Evolutionary conservation across 2,113 vertebrate species (phyloP), one percentile per base, ranked within the genome.

Genomic region (Misgurnus anguillicaudatus): DNA sequence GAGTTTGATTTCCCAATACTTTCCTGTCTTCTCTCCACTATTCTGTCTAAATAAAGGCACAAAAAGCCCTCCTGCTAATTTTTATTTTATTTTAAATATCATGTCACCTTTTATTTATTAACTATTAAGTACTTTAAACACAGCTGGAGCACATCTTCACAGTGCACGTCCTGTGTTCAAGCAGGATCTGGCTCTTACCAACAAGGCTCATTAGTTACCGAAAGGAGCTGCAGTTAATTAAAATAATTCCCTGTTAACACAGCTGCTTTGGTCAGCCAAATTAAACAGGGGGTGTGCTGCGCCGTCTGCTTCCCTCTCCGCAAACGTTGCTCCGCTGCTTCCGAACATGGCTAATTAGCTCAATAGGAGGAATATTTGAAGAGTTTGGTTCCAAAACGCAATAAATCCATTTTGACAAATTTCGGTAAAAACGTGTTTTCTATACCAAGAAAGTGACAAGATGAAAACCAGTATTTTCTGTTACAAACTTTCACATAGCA

Each of bases 191-290:
- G 76, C 86, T 78, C 81, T 68, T 87, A 87, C 89, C 89, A 86
- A 84, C 86, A 6, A 13, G 84, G 83, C 87, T 91, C 90, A 87
- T 94, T 92, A 91, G 87, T 87, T 86, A 80, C 80, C 87, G 87
- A 80, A 80, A 63, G 55, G 75, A 83, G 79, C 68, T 85, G 75
- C 80, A 75, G 84, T 86, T 90, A 92, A 89, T 94, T 92, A 93
- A 90, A 87, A 89, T 86, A 80, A 84, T 86, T 74, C 83, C 83
- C 84, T 87, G 89, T 91, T 90, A 82, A 90, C 79, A 87, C 80
- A 83, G 83, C 78, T 88, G 16, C 88, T 91, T 91, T 89, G 80
- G 83, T 88, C 82, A 90, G 85, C 75, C 82, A 87, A 89, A 92
- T 91, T 85, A 90, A 88, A 86, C 87, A 74, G 81, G 39, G 85